Percentiles rank a stretch among this genome's conserved stretches.
phyloP scores from a whole-genome alignment of 1,140 invertebrate genomes.

The Parasteatoda tepidariorum region DNA sequence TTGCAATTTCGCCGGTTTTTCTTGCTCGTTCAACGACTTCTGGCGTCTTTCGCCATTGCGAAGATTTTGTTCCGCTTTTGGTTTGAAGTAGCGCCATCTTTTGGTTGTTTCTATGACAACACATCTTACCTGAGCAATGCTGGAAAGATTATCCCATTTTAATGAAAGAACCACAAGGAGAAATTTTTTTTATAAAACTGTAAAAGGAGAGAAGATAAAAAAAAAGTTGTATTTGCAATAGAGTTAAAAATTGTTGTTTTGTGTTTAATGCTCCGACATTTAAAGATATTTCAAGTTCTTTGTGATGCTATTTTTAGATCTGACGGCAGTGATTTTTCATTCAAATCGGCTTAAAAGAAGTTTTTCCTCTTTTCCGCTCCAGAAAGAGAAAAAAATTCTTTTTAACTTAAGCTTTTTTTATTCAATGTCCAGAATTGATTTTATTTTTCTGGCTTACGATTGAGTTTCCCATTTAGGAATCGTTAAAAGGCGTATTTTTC shows the following conservation, averaged over 20 bases:
- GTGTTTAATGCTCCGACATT: neutral
- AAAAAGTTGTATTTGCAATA: neutral
- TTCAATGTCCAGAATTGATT: too few species aligned
- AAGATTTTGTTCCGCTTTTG: constrained; percentile 27
- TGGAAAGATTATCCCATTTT: constrained; percentile 33
- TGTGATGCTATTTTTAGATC: neutral
- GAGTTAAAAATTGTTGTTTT: neutral
- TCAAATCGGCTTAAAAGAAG: neutral
- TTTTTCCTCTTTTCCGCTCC: neutral
- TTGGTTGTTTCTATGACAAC: constrained; percentile 19
- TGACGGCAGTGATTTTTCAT: neutral
- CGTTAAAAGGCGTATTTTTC: too few species aligned
- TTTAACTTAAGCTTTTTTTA: too few species aligned
- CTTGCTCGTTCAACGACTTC: constrained; percentile 37
- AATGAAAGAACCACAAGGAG: constrained; percentile 6
- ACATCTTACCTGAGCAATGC: constrained; percentile 21
- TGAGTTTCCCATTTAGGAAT: too few species aligned
- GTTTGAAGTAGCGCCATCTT: constrained; percentile 32
- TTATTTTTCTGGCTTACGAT: too few species aligned
- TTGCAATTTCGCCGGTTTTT: constrained; percentile 12
- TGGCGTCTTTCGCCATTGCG: constrained; percentile 14
- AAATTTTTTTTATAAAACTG: neutral
- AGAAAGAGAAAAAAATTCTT: too few species aligned
- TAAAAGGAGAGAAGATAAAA: neutral
- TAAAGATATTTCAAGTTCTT: neutral